Conservation (phyloP, 2,797 vertebrate genomes). For the Rhynchonycteris naso region DNA sequence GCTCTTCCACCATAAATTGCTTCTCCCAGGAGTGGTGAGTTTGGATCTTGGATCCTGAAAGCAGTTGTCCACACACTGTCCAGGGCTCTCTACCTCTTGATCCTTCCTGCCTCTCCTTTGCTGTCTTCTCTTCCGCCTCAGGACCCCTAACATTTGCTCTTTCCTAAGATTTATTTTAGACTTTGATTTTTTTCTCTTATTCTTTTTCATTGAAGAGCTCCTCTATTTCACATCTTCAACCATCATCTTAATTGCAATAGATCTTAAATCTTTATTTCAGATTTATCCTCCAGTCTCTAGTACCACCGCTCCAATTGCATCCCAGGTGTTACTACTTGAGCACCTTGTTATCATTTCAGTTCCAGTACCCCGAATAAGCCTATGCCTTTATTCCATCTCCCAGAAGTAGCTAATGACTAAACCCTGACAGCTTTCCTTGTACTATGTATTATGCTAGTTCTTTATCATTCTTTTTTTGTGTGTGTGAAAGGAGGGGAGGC, state of each 20-base stretch:
- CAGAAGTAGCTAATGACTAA: neutral
- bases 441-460: neutral
- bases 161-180: slow-evolving; percentile 39
- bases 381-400: neutral
- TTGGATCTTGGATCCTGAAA: neutral
- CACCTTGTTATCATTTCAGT: neutral
- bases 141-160: neutral
- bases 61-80: neutral
- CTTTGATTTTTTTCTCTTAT: neutral
- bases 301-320: neutral
- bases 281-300: neutral
- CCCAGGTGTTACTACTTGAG: neutral
- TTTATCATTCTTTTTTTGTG: neutral
- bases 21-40: neutral
- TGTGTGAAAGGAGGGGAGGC: no score
- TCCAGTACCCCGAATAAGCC: neutral
- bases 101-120: neutral
- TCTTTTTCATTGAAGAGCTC: neutral
- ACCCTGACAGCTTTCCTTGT: neutral
- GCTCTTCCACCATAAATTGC: neutral
- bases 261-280: neutral
- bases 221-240: neutral
- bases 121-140: neutral
- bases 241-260: slow-evolving; percentile 1
- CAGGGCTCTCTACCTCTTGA: neutral